Evolutionary conservation across 2,888 invertebrate species (phyloP).

Genomic region (Parelbella ahira): DNA sequence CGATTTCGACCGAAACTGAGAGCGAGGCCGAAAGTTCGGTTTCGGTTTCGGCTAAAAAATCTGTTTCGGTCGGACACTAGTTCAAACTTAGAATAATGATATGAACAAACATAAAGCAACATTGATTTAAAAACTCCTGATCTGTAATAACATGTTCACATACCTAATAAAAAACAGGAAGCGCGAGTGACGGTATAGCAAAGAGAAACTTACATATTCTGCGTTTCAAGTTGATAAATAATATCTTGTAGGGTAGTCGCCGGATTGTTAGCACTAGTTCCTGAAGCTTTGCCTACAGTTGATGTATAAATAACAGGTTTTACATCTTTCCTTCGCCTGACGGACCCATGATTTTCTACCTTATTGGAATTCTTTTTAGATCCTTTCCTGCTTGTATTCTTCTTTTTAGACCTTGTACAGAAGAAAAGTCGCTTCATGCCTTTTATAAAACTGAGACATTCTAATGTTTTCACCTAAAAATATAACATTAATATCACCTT

Average conservation of each 20-base stretch:
- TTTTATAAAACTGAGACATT: conserved; percentile 67
- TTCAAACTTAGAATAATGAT: no score
- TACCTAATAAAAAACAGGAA: no score
- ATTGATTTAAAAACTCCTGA: no score
- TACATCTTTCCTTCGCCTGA: conserved; percentile 42
- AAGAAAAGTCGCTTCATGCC: conserved; percentile 70
- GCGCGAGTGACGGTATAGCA: no score
- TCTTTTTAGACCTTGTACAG: conserved; percentile 66
- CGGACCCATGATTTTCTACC: conserved; percentile 34
- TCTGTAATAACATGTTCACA: no score
- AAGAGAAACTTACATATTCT: conserved; percentile 79
- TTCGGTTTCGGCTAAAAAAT: no score
- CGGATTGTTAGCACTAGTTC: conserved; percentile 70
- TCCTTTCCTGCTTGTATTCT: conserved; percentile 42
- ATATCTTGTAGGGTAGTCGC: conserved; percentile 84
- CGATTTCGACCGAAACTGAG: no score
- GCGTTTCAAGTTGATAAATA: conserved; percentile 85
- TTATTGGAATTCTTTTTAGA: conserved; percentile 41
- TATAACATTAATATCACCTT: neutral
- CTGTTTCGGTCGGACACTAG: no score
- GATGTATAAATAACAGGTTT: conserved; percentile 64
- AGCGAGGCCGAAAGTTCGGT: no score
- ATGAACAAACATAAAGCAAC: no score
- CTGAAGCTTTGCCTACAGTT: conserved; percentile 70
- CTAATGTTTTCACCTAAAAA: conserved; percentile 62